phyloP scores from a whole-genome alignment of 92 coral and sea anemone genomes.

The Umimayanthus kanabou region DNA sequence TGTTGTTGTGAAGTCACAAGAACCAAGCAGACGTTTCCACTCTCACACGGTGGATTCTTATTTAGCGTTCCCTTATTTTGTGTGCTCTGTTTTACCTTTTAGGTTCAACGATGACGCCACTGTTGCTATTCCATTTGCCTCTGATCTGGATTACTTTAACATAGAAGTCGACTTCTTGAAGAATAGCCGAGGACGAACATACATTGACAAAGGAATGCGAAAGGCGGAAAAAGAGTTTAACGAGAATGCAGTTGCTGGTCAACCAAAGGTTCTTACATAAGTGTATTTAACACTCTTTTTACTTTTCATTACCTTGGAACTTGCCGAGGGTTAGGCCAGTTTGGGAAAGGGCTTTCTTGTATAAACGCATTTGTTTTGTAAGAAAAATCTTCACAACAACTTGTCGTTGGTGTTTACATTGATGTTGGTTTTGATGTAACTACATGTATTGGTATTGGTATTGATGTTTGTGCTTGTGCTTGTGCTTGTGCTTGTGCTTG shows the following conservation, averaged over 20 bases:
- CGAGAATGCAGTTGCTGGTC: not conserved
- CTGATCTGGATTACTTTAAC: not conserved
- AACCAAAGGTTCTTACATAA: not conserved
- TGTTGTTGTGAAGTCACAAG: too few relatives aligned
- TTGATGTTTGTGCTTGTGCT: too few relatives aligned
- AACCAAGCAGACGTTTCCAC: too few relatives aligned
- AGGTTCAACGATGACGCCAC: not conserved
- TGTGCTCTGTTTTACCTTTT: not conserved
- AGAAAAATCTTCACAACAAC: not conserved
- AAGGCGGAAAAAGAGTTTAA: not conserved
- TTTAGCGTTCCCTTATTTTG: not conserved
- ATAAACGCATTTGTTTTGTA: too few relatives aligned
- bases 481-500: too few relatives aligned
- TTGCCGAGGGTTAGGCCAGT: too few relatives aligned
- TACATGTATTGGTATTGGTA: too few relatives aligned
- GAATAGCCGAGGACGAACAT: not conserved
- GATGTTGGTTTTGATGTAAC: too few relatives aligned
- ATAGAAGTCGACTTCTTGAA: not conserved
- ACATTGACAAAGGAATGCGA: not conserved
- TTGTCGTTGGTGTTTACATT: not conserved
- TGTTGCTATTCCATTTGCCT: conserved; percentile 6
- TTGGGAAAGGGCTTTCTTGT: too few relatives aligned
- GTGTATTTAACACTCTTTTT: not conserved
- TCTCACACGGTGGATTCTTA: too few relatives aligned
- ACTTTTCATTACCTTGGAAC: too few relatives aligned